Evolutionary conservation across 2,113 vertebrate genomes (phyloP), one percentile per base, ranked within the genome.

Genomic region (Garra rufa): DNA sequence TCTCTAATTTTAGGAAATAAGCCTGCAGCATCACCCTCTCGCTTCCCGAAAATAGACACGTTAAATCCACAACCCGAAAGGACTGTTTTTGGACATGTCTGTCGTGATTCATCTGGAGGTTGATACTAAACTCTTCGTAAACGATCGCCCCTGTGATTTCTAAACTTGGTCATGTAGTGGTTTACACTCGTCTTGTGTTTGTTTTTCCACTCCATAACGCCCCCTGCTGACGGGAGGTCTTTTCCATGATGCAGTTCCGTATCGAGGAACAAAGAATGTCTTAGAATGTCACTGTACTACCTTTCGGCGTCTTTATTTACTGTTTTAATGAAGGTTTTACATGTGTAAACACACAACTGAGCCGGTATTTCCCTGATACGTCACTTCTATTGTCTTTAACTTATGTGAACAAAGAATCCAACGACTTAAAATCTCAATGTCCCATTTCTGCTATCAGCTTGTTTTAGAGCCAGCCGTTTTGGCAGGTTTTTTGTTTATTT

Each of bases 211-310:
- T 65, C 38, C 77, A 5, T 4, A 17, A 9, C 21, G 69, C 69
- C 52, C 50, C 76, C 34, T 9, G 4, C 76, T n/a, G 10, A 14
- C 41, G 21, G n/a, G 57, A 55, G 28, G 26, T 82, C 34, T 73
- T 76, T 30, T 11, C 61, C 11, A 2, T 34, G 85, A 89, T 85
- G 88, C 88, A 88, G 77, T 87, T 87, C 84, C 85, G 81, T 1
- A 10, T 9, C 44, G 2, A 26, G 88, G 88, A 89, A 85, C 83
- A 52, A 89, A 89, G 85, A 65, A 15, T 71, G 61, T 67, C 73
- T 24, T 76, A 50, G 26, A 21, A 44, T 44, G 21, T 71, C 69
- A 71, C 69, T 81, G 67, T 83, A 11, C 4, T 61, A 57, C 46
- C 9, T 81, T 65, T 76, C 9, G 8, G 17, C 28, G 6, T 55